A percentile compares a stretch with the other conserved stretches of the same genome.
phyloP scores from a whole-genome alignment of 2,797 vertebrate species.

The Salarias fasciatus region DNA sequence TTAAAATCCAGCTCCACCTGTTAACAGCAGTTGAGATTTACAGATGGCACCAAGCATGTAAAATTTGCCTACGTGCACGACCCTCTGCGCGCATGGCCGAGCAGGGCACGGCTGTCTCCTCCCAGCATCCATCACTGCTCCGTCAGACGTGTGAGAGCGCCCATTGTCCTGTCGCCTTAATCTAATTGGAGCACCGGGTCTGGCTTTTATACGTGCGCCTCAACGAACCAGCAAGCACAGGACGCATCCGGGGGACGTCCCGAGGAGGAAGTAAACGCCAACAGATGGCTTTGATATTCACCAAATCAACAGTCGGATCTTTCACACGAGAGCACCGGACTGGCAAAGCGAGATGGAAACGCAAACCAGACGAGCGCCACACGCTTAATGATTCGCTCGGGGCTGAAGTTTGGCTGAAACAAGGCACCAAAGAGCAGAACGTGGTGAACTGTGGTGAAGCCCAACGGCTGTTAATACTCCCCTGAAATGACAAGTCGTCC shows the following conservation, averaged over 20 bases:
- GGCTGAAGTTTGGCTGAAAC: constrained; percentile 13
- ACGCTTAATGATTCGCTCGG: constrained; percentile 13
- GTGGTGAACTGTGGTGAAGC: not conserved
- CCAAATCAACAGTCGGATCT: constrained; percentile 64
- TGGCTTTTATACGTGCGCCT: constrained; percentile 60
- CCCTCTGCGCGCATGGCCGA: constrained; percentile 30
- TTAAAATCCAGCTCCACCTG: constrained; percentile 28
- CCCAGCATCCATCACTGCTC: constrained; percentile 15
- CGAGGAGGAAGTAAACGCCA: constrained; percentile 65
- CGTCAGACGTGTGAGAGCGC: constrained; percentile 31
- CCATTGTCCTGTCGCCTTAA: constrained; percentile 52
- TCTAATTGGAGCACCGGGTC: constrained; percentile 70
- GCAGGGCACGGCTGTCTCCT: constrained; percentile 14
- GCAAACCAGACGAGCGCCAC: constrained; percentile 48
- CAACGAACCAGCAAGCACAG: constrained; percentile 73
- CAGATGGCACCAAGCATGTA: constrained; percentile 42
- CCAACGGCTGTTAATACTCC: constrained; percentile 3
- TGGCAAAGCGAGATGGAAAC: constrained; percentile 58
- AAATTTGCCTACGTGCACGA: constrained; percentile 47
- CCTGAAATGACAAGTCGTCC: constrained; percentile 13
- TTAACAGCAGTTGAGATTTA: constrained; percentile 37
- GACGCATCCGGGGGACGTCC: constrained; percentile 59
- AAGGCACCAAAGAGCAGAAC: constrained; percentile 4
- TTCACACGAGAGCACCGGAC: constrained; percentile 42
- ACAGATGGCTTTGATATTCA: constrained; percentile 82